These are phyloP conservation scores for Lota lota DNA, from an alignment of 2,113 vertebrate genomes.

Conservation along the genomic window DNA sequence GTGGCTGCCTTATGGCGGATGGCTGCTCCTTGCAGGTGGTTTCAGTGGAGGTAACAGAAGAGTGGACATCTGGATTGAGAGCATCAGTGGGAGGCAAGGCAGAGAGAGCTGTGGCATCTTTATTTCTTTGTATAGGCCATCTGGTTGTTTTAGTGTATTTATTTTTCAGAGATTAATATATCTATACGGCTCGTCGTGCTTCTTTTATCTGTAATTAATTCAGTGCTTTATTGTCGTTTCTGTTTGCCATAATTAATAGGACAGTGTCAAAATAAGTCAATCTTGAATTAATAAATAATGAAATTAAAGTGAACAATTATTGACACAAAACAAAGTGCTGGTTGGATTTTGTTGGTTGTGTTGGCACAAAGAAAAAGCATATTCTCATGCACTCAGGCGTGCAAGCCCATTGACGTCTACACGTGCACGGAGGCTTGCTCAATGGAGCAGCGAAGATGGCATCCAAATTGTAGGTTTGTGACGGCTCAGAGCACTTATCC, in stretches of 20 bases:
- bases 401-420: background rate
- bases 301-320: constrained; percentile 10
- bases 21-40: constrained; percentile 3
- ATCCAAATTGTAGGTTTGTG: constrained; percentile 27
- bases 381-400: background rate
- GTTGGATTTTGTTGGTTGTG: background rate
- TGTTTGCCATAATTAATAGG: constrained; percentile 27
- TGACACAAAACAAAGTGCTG: background rate
- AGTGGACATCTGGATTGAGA: constrained; percentile 5
- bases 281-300: constrained; percentile 47
- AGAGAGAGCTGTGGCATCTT: constrained; percentile 14
- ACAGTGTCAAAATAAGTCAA: constrained; percentile 33
- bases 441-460: constrained; percentile 4
- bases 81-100: constrained; percentile 15
- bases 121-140: constrained; percentile 10
- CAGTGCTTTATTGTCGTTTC: constrained; percentile 28
- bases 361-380: background rate
- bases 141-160: background rate
- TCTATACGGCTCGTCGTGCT: no score
- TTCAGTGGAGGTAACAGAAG: constrained; percentile 9
- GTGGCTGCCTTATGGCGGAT: background rate
- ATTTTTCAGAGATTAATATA: no score
- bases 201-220: constrained; percentile 21
- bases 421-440: background rate
- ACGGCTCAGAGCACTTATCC: constrained; percentile 27